These are phyloP conservation scores for Tachycineta bicolor DNA, from an alignment of 2,113 vertebrate species.

Conservation along the genomic window DNA sequence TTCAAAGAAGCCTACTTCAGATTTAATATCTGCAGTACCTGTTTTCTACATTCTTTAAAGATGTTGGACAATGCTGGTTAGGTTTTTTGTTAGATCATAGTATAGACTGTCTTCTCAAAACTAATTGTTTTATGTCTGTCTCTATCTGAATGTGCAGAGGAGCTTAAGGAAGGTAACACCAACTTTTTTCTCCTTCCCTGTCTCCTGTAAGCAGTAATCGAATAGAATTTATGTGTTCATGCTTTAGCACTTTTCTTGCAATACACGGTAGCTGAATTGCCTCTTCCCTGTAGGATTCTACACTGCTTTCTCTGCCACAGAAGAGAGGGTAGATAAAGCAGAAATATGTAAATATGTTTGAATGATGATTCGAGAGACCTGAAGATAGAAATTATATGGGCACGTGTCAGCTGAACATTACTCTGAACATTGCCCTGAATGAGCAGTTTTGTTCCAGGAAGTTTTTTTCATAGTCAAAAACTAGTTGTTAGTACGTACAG, in stretches of 20 bases:
- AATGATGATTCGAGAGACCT: not conserved
- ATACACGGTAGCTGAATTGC: not conserved
- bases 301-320: not conserved
- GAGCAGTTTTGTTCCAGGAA: not conserved
- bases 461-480: not conserved
- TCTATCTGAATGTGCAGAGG: constrained; percentile 77
- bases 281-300: not conserved
- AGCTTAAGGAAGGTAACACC: constrained; percentile 88
- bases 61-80: not conserved
- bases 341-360: not conserved
- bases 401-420: not conserved
- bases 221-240: not conserved
- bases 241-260: not conserved
- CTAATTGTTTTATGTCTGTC: constrained; percentile 50
- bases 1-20: not conserved
- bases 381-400: not conserved
- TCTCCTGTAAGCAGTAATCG: not conserved
- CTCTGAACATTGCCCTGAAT: not conserved
- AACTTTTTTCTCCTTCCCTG: not conserved
- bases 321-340: not conserved
- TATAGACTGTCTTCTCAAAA: not conserved
- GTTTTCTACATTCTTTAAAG: not conserved
- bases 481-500: not conserved
- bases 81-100: not conserved
- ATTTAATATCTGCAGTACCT: not conserved